phyloP scores from a whole-genome alignment of 2,888 invertebrate species.

The Drosophila flavopinicola region DNA sequence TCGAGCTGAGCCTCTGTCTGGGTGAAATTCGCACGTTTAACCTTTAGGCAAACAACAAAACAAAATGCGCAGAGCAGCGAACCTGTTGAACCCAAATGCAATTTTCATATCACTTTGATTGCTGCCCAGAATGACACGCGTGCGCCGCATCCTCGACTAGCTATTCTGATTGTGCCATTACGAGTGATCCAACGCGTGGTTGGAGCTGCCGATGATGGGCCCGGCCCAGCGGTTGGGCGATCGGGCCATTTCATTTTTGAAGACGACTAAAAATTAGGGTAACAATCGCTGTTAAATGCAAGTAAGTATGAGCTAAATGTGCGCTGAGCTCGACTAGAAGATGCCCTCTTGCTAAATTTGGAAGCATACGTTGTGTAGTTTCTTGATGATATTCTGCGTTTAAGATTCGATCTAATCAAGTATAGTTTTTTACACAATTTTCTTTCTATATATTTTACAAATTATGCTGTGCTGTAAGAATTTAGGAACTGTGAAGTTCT shows the following conservation, averaged over 20 bases:
- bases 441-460: no score
- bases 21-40: constrained; percentile 82
- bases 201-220: constrained; percentile 64
- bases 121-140: constrained; percentile 78
- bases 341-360: constrained; percentile 20
- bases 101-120: constrained; percentile 83
- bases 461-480: no score
- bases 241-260: constrained; percentile 61
- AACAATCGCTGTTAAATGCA: constrained; percentile 58
- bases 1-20: constrained; percentile 26
- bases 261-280: constrained; percentile 73
- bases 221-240: constrained; percentile 25
- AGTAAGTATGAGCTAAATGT: neutral
- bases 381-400: no score
- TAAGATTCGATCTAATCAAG: no score
- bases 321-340: neutral
- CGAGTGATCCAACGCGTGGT: constrained; percentile 59
- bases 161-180: constrained; percentile 62
- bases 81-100: constrained; percentile 81
- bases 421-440: no score
- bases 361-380: no score
- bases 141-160: constrained; percentile 60
- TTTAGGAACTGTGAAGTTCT: no score
- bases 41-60: constrained; percentile 73
- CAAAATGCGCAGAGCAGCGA: constrained; percentile 53